Evolutionary conservation across 2,888 invertebrate genomes (phyloP).

Genomic region (Diaphora mendica): DNA sequence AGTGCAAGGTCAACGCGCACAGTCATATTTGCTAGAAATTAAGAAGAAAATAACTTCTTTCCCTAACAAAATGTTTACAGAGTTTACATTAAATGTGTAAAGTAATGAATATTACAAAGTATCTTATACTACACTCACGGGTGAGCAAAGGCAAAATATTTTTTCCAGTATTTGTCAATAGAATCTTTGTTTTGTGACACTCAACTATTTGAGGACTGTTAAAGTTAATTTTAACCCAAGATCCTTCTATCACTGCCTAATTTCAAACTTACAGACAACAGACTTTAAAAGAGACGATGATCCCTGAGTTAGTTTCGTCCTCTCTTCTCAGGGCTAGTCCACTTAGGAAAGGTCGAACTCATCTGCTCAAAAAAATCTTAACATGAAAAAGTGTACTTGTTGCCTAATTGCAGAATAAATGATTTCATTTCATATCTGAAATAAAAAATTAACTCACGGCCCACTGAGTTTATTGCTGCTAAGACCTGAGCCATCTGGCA

Average conservation of each 20-base stretch:
- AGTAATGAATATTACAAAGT: background rate
- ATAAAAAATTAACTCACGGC: slow-evolving; percentile 20
- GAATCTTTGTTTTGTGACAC: too few species aligned
- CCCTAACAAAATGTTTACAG: background rate
- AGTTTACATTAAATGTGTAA: background rate
- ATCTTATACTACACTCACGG: background rate
- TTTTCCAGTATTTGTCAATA: background rate
- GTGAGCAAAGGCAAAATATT: background rate
- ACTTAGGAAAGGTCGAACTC: too few species aligned
- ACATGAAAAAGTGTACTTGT: too few species aligned
- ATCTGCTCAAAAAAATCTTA: too few species aligned
- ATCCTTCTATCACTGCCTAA: too few species aligned
- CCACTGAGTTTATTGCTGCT: slow-evolving; percentile 43
- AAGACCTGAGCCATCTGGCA: slow-evolving; percentile 40
- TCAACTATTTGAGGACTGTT: background rate
- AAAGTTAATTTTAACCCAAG: background rate
- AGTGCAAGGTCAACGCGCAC: background rate
- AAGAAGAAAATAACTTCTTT: background rate
- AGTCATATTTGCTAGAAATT: background rate
- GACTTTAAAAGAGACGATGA: too few species aligned
- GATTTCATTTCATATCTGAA: too few species aligned
- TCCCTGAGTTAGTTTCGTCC: too few species aligned
- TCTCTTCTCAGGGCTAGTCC: too few species aligned
- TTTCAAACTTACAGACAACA: too few species aligned
- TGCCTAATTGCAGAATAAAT: too few species aligned